Percentiles rank a stretch among this genome's conserved stretches.
Evolutionary conservation across 2,113 vertebrate genomes (phyloP).

Genomic region (Semicossyphus pulcher): DNA sequence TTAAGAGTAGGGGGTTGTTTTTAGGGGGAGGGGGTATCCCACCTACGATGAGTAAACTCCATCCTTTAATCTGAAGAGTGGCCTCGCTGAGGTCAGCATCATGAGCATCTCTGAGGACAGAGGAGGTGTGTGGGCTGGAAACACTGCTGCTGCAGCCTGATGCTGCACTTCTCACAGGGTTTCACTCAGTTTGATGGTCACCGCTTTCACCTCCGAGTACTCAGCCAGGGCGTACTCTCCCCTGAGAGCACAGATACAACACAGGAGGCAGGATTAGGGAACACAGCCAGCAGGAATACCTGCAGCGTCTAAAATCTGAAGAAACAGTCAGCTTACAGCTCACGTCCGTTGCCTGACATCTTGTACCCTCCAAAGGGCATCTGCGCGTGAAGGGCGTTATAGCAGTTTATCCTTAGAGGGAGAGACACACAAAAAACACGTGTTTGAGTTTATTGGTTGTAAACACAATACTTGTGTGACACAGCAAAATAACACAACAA

Average conservation of each 20-base stretch:
- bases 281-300: neutral
- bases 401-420: conserved; percentile 92
- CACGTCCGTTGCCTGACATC: conserved; percentile 97
- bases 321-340: conserved; percentile 87
- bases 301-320: neutral
- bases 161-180: conserved; percentile 81
- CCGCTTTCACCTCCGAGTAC: conserved; percentile 94
- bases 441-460: neutral
- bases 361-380: conserved; percentile 94
- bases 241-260: conserved; percentile 74
- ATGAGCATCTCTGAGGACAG: conserved; percentile 1
- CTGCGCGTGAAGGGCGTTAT: conserved; percentile 93
- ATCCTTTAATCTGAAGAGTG: no score
- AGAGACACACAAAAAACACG: neutral
- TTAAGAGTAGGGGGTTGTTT: no score
- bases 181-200: conserved; percentile 93
- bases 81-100: neutral
- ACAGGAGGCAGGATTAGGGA: neutral
- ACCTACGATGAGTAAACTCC: no score
- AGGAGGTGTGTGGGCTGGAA: neutral
- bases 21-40: no score
- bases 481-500: no score
- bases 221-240: conserved; percentile 94
- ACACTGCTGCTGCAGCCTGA: neutral
- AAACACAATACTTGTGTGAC: no score